Evolutionary conservation across 35 echinoderm and acorn worm species (phyloP).

Genomic region (Ptychodera flava): DNA sequence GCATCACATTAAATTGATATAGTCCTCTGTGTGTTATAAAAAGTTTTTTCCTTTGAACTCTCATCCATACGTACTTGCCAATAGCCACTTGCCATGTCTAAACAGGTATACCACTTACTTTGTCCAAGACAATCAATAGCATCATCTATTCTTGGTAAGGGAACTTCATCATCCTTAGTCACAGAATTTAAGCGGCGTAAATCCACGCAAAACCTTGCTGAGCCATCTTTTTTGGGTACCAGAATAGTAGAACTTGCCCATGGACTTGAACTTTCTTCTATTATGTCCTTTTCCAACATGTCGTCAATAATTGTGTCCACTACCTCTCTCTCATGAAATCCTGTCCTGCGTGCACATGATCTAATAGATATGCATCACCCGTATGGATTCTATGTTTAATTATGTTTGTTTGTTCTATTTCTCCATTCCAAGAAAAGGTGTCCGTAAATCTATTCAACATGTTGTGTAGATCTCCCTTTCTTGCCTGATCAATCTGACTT

Average conservation of each 20-base stretch:
- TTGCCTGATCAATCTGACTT: too few relatives aligned
- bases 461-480: too few relatives aligned
- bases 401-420: constrained; percentile 10
- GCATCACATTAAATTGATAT: constrained; percentile 34
- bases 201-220: constrained; percentile 39
- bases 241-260: constrained; percentile 37
- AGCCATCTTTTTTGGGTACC: constrained; percentile 53
- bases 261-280: constrained; percentile 20
- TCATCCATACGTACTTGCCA: constrained; percentile 58
- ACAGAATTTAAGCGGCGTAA: constrained; percentile 22
- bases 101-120: constrained; percentile 21
- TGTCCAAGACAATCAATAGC: constrained; percentile 21
- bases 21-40: constrained; percentile 39
- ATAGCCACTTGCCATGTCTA: constrained; percentile 31
- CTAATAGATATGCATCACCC: neutral
- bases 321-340: constrained; percentile 7
- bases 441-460: too few relatives aligned
- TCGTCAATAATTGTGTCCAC: constrained; percentile 9
- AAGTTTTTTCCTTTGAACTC: constrained; percentile 21
- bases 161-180: constrained; percentile 48
- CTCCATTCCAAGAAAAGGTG: too few relatives aligned
- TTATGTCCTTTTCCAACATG: constrained; percentile 18
- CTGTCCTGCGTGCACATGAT: constrained; percentile 11
- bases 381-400: constrained; percentile 33
- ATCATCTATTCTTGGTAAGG: constrained; percentile 46